Evolutionary conservation across 2,113 vertebrate species (phyloP).

Genomic region (Lanius collurio): DNA sequence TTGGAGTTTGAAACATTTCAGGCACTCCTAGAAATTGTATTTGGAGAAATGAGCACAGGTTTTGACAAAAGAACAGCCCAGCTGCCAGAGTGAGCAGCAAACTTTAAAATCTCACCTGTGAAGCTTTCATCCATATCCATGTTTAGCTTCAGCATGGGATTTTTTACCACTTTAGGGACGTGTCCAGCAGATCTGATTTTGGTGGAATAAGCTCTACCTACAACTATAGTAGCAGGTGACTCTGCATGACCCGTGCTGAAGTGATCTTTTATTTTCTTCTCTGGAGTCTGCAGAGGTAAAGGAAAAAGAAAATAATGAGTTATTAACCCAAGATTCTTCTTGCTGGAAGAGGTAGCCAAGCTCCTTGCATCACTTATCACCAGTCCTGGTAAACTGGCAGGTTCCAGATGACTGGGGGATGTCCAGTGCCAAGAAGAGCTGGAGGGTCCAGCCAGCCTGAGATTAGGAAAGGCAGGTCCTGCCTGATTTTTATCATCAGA

Average conservation of each 20-base stretch:
- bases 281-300: slow-evolving; percentile 73
- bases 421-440: too few species aligned
- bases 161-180: slow-evolving; percentile 75
- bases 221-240: slow-evolving; percentile 81
- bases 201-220: slow-evolving; percentile 78
- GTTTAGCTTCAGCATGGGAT: slow-evolving; percentile 64
- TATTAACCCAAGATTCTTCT: neutral
- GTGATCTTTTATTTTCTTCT: slow-evolving; percentile 55
- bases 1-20: slow-evolving; percentile 84
- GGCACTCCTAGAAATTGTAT: slow-evolving; percentile 71
- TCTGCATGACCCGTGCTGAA: slow-evolving; percentile 85
- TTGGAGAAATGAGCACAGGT: neutral
- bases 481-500: neutral
- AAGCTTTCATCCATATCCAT: slow-evolving; percentile 82
- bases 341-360: neutral
- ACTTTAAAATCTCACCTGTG: slow-evolving; percentile 69
- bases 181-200: slow-evolving; percentile 46
- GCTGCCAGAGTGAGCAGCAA: neutral
- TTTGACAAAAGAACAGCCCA: neutral
- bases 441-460: neutral
- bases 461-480: neutral
- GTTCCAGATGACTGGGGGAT: neutral
- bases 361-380: neutral
- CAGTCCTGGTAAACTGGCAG: neutral
- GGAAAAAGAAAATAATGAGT: neutral